Base-by-base conservation (phyloP, 2,888 invertebrate genomes). In the Orthonevra nobilis region DNA sequence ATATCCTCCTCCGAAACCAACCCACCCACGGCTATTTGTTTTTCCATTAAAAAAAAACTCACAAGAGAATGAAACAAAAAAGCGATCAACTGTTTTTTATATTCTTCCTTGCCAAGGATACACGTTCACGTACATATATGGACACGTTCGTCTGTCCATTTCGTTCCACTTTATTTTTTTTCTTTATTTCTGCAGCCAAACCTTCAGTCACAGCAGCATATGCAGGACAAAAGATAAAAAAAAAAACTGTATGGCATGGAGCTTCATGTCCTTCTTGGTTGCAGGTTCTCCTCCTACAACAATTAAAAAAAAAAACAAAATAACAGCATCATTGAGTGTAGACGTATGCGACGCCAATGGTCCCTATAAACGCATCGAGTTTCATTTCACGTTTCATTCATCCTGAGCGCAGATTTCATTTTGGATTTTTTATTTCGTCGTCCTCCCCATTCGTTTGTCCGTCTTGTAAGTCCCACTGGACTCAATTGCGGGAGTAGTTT, bases 401-500 rank as follows among this genome's bases (percentile, higher is more conserved):
- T 79, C 44, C 79, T 56, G 56, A 19, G 30, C 54, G 64, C 56
- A 72, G 64, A 38, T 52, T 40, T 58, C 70, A 28, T 42, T 73
- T 20, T 36, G 15, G 30, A 7, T n/a, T n/a, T n/a, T n/a, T n/a
- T n/a, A n/a, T n/a, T n/a, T n/a, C n/a, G n/a, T n/a, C n/a, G n/a
- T 23, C 12, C 5, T 20, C 9, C 20, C 5, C 50, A 40, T 63
- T 10, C 30, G 50, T 40, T 52, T 42, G 64, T 70, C 77, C 66
- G 68, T 61, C 61, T 73, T 38, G 36, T 69, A 10, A n/a, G 28
- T 44, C 66, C 19, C 40, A 36, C 56, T n/a, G 15, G 56, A 73
- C 79, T 79, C 79, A 66, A 79, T 72, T 68, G 79, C 73, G 61
- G 66, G 66, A 79, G 73, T 79, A 73, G 72, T 72, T 77, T 64